Conservation (phyloP, 2,888 invertebrate species). For the Anticlea derivata region DNA sequence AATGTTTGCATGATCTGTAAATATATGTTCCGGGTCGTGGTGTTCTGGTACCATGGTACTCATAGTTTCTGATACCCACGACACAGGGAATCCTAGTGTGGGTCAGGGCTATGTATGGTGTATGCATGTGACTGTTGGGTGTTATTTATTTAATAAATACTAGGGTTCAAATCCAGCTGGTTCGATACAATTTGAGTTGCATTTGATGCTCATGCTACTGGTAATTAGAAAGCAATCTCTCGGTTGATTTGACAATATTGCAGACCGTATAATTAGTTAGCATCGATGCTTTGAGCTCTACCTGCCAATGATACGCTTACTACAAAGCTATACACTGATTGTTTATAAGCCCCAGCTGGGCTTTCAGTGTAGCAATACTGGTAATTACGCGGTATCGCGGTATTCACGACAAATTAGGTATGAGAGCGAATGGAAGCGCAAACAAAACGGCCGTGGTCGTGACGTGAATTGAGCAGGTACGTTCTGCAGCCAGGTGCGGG, state of each 20-base stretch:
- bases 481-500: slow-evolving; percentile 49
- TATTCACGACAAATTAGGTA: slow-evolving; percentile 82
- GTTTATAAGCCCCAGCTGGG: slow-evolving; percentile 61
- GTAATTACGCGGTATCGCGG: slow-evolving; percentile 79
- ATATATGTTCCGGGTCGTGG: too few species aligned
- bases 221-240: slow-evolving; percentile 2
- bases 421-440: slow-evolving; percentile 81
- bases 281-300: slow-evolving; percentile 3
- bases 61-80: too few species aligned
- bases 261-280: slow-evolving; percentile 5
- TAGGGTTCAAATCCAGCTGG: too few species aligned
- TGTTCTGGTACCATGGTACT: too few species aligned
- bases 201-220: too few species aligned
- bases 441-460: slow-evolving; percentile 80
- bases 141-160: too few species aligned
- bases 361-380: slow-evolving; percentile 79
- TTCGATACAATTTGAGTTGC: too few species aligned
- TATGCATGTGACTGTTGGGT: too few species aligned
- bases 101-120: too few species aligned
- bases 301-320: slow-evolving; percentile 2
- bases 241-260: slow-evolving; percentile 5
- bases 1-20: too few species aligned
- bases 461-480: slow-evolving; percentile 74
- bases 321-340: slow-evolving; percentile 36
- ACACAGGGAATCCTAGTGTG: too few species aligned